These are phyloP conservation scores for Lamprotornis superbus DNA, from an alignment of 2,113 vertebrate genomes.

Conservation along the genomic window DNA sequence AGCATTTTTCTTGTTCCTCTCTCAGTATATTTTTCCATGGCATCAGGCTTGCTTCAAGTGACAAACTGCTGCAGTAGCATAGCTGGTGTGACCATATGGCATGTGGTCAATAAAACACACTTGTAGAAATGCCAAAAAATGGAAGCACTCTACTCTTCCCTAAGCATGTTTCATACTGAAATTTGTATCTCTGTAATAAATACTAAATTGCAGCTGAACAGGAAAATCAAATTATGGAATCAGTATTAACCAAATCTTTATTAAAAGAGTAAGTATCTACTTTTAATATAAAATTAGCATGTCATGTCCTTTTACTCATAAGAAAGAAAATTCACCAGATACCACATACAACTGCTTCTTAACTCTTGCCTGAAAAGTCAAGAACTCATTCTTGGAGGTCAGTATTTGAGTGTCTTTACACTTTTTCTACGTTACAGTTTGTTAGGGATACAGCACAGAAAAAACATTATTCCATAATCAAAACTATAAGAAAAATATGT, in stretches of 20 bases:
- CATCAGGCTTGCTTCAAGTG: neutral
- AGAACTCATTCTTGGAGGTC: neutral
- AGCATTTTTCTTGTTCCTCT: neutral
- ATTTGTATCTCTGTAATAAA: neutral
- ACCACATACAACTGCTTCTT: neutral
- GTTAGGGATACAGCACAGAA: neutral
- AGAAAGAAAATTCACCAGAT: neutral
- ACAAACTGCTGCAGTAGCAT: neutral
- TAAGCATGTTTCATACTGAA: neutral
- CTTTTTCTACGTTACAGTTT: neutral
- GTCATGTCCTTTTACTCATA: neutral
- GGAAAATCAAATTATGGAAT: neutral
- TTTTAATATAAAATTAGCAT: neutral
- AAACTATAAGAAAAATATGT: neutral
- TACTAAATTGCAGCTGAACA: neutral
- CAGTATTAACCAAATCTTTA: neutral
- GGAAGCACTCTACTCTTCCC: neutral
- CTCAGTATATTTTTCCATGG: neutral
- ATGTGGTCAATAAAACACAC: neutral
- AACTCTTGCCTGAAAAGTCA: neutral
- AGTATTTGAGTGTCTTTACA: neutral
- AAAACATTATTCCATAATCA: neutral
- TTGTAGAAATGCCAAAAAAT: neutral
- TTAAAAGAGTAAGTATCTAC: neutral
- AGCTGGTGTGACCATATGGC: neutral